Evolutionary conservation across 1,140 invertebrate genomes (phyloP).

Genomic region (Bombus superbus): DNA sequence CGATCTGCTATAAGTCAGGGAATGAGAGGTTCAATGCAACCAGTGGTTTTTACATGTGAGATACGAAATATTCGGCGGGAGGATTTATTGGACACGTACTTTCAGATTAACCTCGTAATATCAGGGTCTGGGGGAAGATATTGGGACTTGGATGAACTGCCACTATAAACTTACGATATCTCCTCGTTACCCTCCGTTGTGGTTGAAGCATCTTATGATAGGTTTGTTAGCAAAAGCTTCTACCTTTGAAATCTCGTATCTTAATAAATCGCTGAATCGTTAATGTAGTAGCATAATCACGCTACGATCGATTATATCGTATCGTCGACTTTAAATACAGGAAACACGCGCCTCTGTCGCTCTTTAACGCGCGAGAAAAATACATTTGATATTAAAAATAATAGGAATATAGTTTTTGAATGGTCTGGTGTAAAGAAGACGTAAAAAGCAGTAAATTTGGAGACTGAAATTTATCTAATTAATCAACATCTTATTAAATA

Average conservation of each 20-base stretch:
- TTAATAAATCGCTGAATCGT: neutral
- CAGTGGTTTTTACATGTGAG: slow-evolving; percentile 35
- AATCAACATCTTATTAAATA: too few species aligned
- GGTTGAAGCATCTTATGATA: neutral
- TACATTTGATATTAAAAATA: neutral
- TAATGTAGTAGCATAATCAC: too few species aligned
- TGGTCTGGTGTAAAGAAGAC: neutral
- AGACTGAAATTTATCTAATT: too few species aligned
- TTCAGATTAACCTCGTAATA: slow-evolving; percentile 13
- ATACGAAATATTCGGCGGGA: neutral
- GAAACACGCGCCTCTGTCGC: too few species aligned
- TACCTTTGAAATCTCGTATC: neutral
- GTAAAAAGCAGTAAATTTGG: too few species aligned
- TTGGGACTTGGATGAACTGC: slow-evolving; percentile 15
- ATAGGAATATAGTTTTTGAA: neutral
- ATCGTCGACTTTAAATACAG: too few species aligned
- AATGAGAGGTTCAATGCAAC: slow-evolving; percentile 10
- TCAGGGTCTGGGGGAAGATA: neutral
- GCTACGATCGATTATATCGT: too few species aligned
- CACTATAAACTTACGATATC: slow-evolving; percentile 1
- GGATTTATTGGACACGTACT: slow-evolving; percentile 39
- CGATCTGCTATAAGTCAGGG: slow-evolving; percentile 38
- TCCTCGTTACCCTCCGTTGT: neutral
- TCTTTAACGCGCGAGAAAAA: neutral
- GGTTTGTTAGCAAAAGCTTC: neutral